phyloP scores from a whole-genome alignment of 1,140 invertebrate genomes.

The Drosophila sulfurigaster region DNA sequence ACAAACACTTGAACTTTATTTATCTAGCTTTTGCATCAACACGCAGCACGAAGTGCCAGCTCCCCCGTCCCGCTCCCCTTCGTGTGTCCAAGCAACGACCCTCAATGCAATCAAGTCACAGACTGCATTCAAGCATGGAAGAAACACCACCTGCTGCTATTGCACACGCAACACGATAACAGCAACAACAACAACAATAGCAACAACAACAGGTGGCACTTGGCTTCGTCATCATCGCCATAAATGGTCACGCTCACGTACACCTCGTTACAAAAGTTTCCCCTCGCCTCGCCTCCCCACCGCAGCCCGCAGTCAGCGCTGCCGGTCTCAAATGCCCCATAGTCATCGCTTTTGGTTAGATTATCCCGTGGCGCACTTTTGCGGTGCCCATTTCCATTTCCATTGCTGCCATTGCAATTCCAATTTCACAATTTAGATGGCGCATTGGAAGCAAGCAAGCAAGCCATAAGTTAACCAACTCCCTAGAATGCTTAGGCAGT shows the following conservation, averaged over 20 bases:
- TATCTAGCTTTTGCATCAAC: constrained; percentile 81
- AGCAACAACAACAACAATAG: constrained; percentile 20
- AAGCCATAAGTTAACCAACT: constrained; percentile 12
- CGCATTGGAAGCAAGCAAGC: constrained; percentile 6
- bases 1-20: constrained; percentile 73
- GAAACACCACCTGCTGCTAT: constrained; percentile 66
- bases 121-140: constrained; percentile 44
- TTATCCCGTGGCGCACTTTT: constrained; percentile 73
- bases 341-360: constrained; percentile 76
- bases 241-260: constrained; percentile 76
- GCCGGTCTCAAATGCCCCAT: constrained; percentile 67
- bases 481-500: constrained; percentile 64
- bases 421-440: constrained; percentile 2
- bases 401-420: constrained; percentile 37
- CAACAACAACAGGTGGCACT: constrained; percentile 68
- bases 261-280: constrained; percentile 57
- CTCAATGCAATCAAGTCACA: constrained; percentile 58
- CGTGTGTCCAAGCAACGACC: constrained; percentile 28
- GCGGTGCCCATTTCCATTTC: constrained; percentile 53
- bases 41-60: constrained; percentile 54
- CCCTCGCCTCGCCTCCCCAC: background rate
- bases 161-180: constrained; percentile 42
- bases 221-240: constrained; percentile 56
- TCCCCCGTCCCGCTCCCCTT: background rate
- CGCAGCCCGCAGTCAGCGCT: background rate